Conservation (phyloP, 2,888 invertebrate species). For the Slavum lentiscoides region DNA sequence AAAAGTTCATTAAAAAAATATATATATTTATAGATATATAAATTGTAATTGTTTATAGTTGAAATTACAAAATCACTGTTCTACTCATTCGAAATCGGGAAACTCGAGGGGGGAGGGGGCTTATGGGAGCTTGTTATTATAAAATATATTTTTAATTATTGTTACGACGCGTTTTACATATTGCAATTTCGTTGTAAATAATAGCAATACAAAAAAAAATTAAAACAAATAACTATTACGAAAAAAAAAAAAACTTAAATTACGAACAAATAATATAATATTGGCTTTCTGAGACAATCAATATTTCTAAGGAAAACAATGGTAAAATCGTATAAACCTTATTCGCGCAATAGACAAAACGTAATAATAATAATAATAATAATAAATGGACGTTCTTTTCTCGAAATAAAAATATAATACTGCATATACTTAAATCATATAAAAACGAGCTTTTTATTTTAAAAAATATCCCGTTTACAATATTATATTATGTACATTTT, state of each 20-base stretch:
- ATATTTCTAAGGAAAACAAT: constrained; percentile 45
- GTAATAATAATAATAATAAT: not conserved
- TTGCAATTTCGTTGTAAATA: constrained; percentile 35
- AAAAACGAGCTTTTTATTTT: constrained; percentile 46
- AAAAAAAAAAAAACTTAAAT: constrained; percentile 11
- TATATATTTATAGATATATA: constrained; percentile 24
- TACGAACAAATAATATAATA: constrained; percentile 39
- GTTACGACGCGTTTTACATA: constrained; percentile 47
- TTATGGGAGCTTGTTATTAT: constrained; percentile 47
- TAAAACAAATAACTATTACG: constrained; percentile 41
- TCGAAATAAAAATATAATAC: not conserved
- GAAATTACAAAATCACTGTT: no score
- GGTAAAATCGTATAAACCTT: constrained; percentile 10
- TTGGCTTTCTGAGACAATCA: constrained; percentile 53
- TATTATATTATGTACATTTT: constrained; percentile 31
- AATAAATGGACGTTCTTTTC: constrained; percentile 3
- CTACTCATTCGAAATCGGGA: no score
- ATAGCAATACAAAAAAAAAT: constrained; percentile 34
- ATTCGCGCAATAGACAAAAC: constrained; percentile 18
- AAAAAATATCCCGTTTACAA: constrained; percentile 10
- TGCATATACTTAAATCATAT: constrained; percentile 43
- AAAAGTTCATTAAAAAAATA: constrained; percentile 30
- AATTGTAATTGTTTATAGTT: constrained; percentile 40
- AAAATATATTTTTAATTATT: constrained; percentile 49
- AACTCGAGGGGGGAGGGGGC: constrained; percentile 9